Conservation (phyloP, 2,888 invertebrate genomes). For the Psylliodes chrysocephalus region DNA sequence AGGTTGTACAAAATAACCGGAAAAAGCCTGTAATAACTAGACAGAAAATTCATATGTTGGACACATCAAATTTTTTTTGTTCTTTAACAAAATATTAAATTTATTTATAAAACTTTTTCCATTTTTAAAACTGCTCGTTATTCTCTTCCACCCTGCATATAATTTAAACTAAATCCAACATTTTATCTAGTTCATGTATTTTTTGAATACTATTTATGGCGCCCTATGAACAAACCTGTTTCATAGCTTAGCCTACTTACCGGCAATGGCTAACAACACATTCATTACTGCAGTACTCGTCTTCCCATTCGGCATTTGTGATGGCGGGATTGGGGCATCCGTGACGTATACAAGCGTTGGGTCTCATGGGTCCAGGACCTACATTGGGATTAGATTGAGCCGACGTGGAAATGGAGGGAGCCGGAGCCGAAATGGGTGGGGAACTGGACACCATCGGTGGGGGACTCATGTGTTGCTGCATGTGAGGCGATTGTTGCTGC, state of each 20-base stretch:
- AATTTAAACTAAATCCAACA: too few species aligned
- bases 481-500: conserved; percentile 53
- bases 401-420: conserved; percentile 63
- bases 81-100: too few species aligned
- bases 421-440: conserved; percentile 65
- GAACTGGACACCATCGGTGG: conserved; percentile 67
- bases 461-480: conserved; percentile 62
- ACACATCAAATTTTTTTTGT: too few species aligned
- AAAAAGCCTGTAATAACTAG: too few species aligned
- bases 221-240: neutral
- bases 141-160: too few species aligned
- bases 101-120: too few species aligned
- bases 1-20: too few species aligned
- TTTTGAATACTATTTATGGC: too few species aligned
- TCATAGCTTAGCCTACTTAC: conserved; percentile 61
- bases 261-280: conserved; percentile 97
- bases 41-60: too few species aligned
- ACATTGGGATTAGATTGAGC: conserved; percentile 56
- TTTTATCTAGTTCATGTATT: too few species aligned
- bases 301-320: conserved; percentile 94
- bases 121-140: too few species aligned
- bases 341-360: conserved; percentile 81
- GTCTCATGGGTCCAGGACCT: conserved; percentile 54
- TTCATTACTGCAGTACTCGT: conserved; percentile 96
- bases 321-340: conserved; percentile 92